Conservation (phyloP, 2,797 vertebrate genomes). For the Gephyroberyx darwinii region DNA sequence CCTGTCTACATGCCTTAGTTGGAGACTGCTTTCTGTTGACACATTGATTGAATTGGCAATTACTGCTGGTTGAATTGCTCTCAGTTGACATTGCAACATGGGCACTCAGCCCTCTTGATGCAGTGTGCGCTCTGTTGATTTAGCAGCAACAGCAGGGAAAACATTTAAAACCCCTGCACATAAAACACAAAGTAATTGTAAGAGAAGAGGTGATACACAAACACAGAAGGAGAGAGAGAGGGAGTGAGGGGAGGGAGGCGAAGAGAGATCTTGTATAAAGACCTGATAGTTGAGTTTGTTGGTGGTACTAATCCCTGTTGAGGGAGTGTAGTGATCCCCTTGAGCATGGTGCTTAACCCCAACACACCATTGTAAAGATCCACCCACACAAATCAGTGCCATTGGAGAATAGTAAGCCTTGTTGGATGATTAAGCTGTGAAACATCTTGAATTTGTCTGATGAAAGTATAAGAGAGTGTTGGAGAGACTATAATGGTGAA, state of each 20-base stretch:
- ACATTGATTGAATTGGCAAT: conserved; percentile 79
- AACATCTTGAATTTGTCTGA: conserved; percentile 55
- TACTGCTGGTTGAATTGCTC: conserved; percentile 65
- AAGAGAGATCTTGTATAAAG: conserved; percentile 20
- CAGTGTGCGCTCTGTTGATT: conserved; percentile 56
- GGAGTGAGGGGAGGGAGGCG: not conserved
- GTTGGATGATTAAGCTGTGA: conserved; percentile 67
- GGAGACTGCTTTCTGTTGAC: conserved; percentile 68
- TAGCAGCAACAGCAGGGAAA: conserved; percentile 48
- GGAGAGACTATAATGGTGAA: conserved; percentile 19
- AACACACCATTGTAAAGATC: conserved; percentile 66
- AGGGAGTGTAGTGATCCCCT: conserved; percentile 68
- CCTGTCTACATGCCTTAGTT: conserved; percentile 47
- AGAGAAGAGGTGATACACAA: conserved; percentile 37
- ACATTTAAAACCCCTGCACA: conserved; percentile 47
- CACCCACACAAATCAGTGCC: conserved; percentile 68
- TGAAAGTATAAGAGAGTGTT: conserved; percentile 30
- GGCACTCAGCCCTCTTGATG: conserved; percentile 55
- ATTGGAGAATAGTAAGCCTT: conserved; percentile 65
- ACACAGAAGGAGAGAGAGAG: conserved; percentile 1
- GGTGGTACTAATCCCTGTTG: conserved; percentile 67
- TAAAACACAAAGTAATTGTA: conserved; percentile 37
- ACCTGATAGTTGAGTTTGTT: conserved; percentile 69
- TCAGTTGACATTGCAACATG: conserved; percentile 69
- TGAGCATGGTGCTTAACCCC: conserved; percentile 71